Base-by-base conservation (phyloP, 2,888 invertebrate genomes). In the Apotomis capreana region DNA sequence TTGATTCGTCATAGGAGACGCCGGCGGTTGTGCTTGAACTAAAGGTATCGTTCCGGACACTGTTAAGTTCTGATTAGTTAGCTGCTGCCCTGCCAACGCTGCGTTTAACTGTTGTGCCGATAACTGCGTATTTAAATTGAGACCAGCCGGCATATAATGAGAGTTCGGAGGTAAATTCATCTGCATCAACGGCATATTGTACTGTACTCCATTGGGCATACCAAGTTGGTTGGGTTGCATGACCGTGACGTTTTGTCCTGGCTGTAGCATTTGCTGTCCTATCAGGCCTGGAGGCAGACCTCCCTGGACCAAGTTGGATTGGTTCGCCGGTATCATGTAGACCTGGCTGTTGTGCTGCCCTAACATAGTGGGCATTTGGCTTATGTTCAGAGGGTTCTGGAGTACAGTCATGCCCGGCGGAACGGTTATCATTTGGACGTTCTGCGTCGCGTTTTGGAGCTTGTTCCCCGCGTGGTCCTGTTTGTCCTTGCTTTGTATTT, bases 401-500 rank as follows among this genome's bases (percentile, higher is more conserved):
- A 93, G 78, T 0, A 93, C 90, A 0, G 92, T 92, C 92, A 92
- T 92, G 51, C 92, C 92, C 62, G 87, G 91, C 0, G 92, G 92
- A 0, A 93, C 90, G 0, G 91, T 91, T 74, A 93, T 91, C 92
- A 93, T 93, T 79, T 93, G 92, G 6, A 93, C 87, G 75, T 93
- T 93, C 70, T 93, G 92, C 0, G 88, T 79, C 0, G 89, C 76
- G 76, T 83, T 89, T 72, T 92, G 92, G 12, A 91, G 79, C 77
- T 92, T 93, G 73, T 82, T 85, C 3, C 83, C 54, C 0, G 83
- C 83, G 8, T 89, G 72, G 10, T 92, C 91, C 75, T 91, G 90
- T 67, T 92, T 91, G 73, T 93, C 92, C 76, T 92, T 92, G 78
- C 83, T 86, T 76, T 92, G 92, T 51, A 93, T 89, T 74, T 93